Conservation (phyloP, 2,113 vertebrate genomes). For the Aphyosemion australe region DNA sequence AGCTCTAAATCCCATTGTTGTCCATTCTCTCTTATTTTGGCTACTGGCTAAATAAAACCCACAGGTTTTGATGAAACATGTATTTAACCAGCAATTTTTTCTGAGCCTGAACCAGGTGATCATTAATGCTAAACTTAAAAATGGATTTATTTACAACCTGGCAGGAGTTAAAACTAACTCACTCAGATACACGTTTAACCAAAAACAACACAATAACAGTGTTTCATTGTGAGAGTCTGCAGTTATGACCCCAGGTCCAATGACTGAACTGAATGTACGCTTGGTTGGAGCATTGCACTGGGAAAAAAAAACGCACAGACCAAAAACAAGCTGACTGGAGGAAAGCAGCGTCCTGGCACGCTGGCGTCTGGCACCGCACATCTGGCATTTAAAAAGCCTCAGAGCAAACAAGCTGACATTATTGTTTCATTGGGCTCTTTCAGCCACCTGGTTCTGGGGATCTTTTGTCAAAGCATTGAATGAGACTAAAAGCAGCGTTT, state of each 20-base stretch:
- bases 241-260: constrained; percentile 12
- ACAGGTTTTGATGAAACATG: no score
- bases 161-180: background rate
- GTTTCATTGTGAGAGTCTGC: constrained; percentile 9
- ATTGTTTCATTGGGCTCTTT: constrained; percentile 39
- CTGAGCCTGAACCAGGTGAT: no score
- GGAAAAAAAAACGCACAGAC: constrained; percentile 22
- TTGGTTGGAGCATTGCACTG: constrained; percentile 26
- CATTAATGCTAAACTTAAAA: no score
- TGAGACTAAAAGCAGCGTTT: constrained; percentile 20
- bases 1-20: no score
- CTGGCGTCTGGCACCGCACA: constrained; percentile 56
- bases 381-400: constrained; percentile 73
- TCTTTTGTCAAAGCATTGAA: constrained; percentile 44
- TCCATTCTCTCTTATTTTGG: no score
- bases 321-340: constrained; percentile 65
- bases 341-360: constrained; percentile 52
- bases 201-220: constrained; percentile 15
- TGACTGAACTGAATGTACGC: constrained; percentile 26
- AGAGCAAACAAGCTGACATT: constrained; percentile 60
- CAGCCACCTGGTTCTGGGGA: constrained; percentile 52
- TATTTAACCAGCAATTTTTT: no score
- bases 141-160: no score
- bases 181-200: constrained; percentile 1
- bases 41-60: no score